Conservation (phyloP, 2,888 invertebrate genomes). For the Erebia aethiops region DNA sequence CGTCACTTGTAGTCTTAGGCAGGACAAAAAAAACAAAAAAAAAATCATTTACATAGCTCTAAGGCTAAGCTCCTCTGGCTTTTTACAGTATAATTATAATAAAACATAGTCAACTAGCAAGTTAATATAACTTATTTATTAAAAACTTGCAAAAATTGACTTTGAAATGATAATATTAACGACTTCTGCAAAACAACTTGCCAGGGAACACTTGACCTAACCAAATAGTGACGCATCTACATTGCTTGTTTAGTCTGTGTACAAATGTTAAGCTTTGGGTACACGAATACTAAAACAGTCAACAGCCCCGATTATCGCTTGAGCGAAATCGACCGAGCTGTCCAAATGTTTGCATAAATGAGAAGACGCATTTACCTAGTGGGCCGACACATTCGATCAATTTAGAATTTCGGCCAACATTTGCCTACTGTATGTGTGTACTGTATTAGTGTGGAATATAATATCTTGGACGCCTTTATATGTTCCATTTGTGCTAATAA, state of each 20-base stretch:
- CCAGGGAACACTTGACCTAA: no score
- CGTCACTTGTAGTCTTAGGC: not conserved
- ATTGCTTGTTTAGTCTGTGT: conserved; percentile 16
- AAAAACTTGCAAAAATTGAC: no score
- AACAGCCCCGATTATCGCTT: conserved; percentile 26
- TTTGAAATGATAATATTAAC: no score
- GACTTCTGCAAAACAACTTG: no score
- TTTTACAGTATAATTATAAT: no score
- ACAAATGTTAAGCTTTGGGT: conserved; percentile 19
- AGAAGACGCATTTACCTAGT: conserved; percentile 28
- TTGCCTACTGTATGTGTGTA: conserved; percentile 1
- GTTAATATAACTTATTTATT: no score
- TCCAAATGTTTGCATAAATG: conserved; percentile 31
- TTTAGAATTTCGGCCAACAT: conserved; percentile 22
- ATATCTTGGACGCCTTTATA: not conserved
- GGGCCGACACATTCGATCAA: conserved; percentile 26
- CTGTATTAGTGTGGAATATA: conserved; percentile 6
- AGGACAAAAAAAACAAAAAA: not conserved
- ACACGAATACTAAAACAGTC: conserved; percentile 30
- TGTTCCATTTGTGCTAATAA: not conserved
- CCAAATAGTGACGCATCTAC: not conserved
- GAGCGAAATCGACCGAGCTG: conserved; percentile 28
- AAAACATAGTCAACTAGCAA: no score
- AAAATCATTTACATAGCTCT: not conserved
- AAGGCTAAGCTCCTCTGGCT: no score